phyloP scores from a whole-genome alignment of 2,113 vertebrate genomes.

The Rhadina sibilatrix region DNA sequence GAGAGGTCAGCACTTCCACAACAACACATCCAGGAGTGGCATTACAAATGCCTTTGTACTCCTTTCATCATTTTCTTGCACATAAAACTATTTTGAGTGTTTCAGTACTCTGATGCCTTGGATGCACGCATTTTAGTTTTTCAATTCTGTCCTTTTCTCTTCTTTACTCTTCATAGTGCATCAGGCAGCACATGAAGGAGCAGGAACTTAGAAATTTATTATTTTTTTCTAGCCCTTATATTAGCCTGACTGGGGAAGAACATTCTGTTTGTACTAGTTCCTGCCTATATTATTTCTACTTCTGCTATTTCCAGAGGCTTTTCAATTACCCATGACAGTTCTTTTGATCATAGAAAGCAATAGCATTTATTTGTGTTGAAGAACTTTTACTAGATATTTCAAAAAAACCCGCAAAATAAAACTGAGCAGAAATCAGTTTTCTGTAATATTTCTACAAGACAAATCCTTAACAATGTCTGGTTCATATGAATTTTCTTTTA shows the following conservation, averaged over 20 bases:
- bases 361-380: neutral
- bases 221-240: neutral
- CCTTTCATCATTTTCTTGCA: neutral
- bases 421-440: neutral
- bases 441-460: neutral
- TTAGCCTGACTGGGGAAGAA: neutral
- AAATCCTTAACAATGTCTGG: neutral
- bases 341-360: neutral
- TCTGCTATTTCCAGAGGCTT: neutral
- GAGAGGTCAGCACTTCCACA: neutral
- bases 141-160: neutral
- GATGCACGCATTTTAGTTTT: neutral
- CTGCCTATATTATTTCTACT: too few species aligned
- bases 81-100: neutral
- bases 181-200: neutral
- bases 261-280: too few species aligned
- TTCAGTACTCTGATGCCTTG: neutral
- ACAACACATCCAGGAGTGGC: neutral
- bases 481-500: neutral
- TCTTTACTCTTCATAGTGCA: neutral
- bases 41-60: neutral
- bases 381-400: neutral
- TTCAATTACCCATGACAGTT: neutral
- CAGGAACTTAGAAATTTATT: neutral
- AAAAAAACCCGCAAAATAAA: neutral